These are phyloP conservation scores for Tachysurus fulvidraco DNA, from an alignment of 2,113 vertebrate genomes.

Conservation along the genomic window DNA sequence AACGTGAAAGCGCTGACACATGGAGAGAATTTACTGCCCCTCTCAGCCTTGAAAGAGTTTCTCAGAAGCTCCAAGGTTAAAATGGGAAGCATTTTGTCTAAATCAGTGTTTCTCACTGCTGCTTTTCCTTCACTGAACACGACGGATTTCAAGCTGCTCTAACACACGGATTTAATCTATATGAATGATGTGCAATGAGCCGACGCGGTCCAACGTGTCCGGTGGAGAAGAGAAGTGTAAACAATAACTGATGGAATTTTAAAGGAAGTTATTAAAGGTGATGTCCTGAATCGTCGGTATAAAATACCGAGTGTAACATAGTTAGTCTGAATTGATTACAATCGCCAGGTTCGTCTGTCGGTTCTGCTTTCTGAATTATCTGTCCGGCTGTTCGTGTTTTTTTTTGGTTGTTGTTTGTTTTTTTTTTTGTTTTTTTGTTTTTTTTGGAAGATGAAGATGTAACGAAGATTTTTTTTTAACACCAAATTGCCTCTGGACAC, in stretches of 20 bases:
- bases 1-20: conserved; percentile 68
- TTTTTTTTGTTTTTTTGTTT: background rate
- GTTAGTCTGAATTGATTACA: background rate
- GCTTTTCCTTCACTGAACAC: conserved; percentile 1
- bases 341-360: background rate
- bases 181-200: background rate
- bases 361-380: background rate
- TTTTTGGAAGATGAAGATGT: background rate
- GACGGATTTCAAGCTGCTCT: conserved; percentile 10
- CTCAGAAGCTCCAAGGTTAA: conserved; percentile 55
- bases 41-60: conserved; percentile 60
- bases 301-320: background rate
- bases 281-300: background rate
- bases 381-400: background rate
- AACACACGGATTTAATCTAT: background rate
- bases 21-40: conserved; percentile 63
- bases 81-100: conserved; percentile 64
- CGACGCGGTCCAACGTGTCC: background rate
- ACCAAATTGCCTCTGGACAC: background rate
- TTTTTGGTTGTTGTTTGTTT: too few relatives aligned
- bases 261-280: background rate
- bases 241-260: background rate
- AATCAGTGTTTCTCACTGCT: conserved; percentile 55
- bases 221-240: background rate
- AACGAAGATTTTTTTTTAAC: background rate